Evolutionary conservation across 2,797 vertebrate species (phyloP), one percentile per base, ranked within the genome.

Genomic region (Florisuga fusca): DNA sequence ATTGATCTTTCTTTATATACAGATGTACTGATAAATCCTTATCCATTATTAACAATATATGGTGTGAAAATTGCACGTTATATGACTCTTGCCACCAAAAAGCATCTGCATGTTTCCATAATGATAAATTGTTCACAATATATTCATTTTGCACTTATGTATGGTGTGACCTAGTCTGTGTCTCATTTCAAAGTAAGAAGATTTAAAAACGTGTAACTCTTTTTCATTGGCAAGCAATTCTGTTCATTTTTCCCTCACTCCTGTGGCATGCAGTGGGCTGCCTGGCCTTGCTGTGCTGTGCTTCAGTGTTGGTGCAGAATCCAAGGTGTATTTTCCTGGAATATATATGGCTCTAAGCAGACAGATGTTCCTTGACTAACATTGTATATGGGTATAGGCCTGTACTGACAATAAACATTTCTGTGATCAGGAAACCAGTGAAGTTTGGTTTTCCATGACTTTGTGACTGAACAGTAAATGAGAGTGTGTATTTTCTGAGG

Each of bases 31-130:
- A 97, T 97, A 98, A 98, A 96, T 97, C 87, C 84, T 85, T 97
- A 98, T 98, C 81, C 79, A 98, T 98, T 98, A 98, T 98, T 98
- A 97, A 98, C 78, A 97, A 96, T 87, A 68, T 78, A 84, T 94
- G 89, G 89, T 78, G 81, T 95, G 97, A 96, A 97, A 96, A 98
- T 97, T 96, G 93, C 91, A 89, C 83, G 64, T 80, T 97, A 89
- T 67, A 38, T 94, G 97, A 97, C 96, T 97, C 97, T 93, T 96
- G 91, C 88, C 91, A 96, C 95, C 95, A 96, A 96, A 97, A 97
- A 97, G 96, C 92, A 97, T 96, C 84, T 91, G 72, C 29, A 26
- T 64, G 96, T 96, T 97, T 96, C 96, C 95, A 95, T 97, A 97
- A 96, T 91, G 81, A 98, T 97, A 96, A 97, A 97, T 98, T 96